Base-by-base conservation (phyloP, 2,888 invertebrate genomes). In the Drosophila rellima region DNA sequence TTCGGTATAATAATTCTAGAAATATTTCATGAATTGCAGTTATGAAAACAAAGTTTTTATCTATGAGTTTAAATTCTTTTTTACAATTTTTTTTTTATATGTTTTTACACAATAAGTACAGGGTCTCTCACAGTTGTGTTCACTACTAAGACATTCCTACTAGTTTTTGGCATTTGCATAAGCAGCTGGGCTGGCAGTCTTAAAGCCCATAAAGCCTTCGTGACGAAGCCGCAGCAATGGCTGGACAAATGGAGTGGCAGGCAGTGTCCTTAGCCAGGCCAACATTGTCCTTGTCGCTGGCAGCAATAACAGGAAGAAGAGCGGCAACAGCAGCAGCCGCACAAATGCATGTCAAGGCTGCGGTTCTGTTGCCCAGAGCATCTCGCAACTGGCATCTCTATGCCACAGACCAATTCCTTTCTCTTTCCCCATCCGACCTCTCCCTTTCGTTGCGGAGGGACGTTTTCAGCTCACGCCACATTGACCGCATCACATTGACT, bases 281-380 rank as follows among this genome's bases (percentile, higher is more conserved):
- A 57, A 42, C 56, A 47, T 17, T 74, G 74, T 82, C 74, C 83
- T 74, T 80, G 78, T 52, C 50, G 54, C 72, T 42, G 45, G 51
- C 68, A 66, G 70, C 39, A 65, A 51, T 59, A 47, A 50, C 50
- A 67, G 17, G 11, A 40, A 54, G 18, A 63, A 33, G 33, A 63
- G 17, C 29, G 51, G 42, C 57, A 66, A 23, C 44, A 71, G 39
- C 51, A 72, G 80, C 72, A 79, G 59, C 80, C 82, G 39, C 80
- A 86, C 65, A 75, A 78, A 82, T 85, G 89, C 85, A 89, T 87
- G 88, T 88, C 85, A 86, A 89, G 89, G 85, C 72, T 86, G 80
- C 45, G 81, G 75, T 68, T 74, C 26, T 73, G 63, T 70, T 78
- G 59, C 69, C 72, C 55, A 51, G 63, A 71, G 65, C 70, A 56